phyloP scores from a whole-genome alignment of 2,113 vertebrate species.

The Lepus americanus region DNA sequence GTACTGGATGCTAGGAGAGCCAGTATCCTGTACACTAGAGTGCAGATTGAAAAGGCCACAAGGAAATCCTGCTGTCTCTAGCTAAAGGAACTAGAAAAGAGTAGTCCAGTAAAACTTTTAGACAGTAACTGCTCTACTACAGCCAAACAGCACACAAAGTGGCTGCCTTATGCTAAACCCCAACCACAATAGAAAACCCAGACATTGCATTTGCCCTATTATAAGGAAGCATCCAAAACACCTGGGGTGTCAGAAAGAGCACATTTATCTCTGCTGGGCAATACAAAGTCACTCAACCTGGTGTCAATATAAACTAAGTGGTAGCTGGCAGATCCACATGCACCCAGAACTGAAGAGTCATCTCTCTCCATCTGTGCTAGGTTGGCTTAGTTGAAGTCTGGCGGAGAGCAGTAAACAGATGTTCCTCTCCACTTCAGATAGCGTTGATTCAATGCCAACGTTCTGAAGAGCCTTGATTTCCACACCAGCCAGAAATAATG shows the following conservation, averaged over 20 bases:
- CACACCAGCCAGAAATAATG: not conserved
- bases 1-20: not conserved
- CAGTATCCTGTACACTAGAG: not conserved
- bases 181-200: not conserved
- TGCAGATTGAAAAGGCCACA: not conserved
- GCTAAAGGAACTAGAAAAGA: not conserved
- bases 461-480: not conserved
- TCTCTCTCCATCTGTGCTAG: too few species aligned
- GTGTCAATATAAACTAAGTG: not conserved
- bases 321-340: accelerated
- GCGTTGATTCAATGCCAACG: not conserved
- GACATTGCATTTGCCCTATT: not conserved
- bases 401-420: not conserved
- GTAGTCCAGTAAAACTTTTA: not conserved
- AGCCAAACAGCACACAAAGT: not conserved
- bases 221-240: not conserved
- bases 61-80: not conserved
- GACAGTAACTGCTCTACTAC: not conserved
- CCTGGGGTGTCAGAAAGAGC: not conserved
- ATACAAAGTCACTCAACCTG: not conserved
- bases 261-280: not conserved
- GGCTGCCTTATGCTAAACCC: accelerated
- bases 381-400: not conserved
- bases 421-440: not conserved
- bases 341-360: not conserved